These are phyloP conservation scores for Ceratoteleas bidentatus DNA, from an alignment of 1,140 invertebrate species.

Conservation along the genomic window DNA sequence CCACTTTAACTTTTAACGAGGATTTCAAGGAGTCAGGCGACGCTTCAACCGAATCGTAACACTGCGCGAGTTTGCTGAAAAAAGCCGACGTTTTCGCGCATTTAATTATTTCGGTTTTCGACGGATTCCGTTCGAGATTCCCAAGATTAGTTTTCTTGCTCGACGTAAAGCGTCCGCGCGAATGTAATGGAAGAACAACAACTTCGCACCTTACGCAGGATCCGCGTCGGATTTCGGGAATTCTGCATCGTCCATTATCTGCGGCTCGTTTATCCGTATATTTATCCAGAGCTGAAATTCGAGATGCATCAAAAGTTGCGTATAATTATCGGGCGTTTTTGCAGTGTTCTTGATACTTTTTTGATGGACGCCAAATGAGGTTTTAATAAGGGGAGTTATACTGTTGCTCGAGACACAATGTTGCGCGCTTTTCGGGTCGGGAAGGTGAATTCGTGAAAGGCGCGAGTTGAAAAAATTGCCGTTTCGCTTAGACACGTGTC, in stretches of 20 bases:
- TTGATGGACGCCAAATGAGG: no score
- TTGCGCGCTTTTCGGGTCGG: not conserved
- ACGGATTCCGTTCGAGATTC: not conserved
- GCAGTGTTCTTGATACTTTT: no score
- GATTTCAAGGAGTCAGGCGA: slow-evolving; percentile 69
- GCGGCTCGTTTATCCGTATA: no score
- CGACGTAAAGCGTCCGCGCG: not conserved
- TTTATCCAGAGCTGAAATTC: no score
- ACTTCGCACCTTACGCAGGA: not conserved
- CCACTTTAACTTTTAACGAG: slow-evolving; percentile 77
- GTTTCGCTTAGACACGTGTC: not conserved
- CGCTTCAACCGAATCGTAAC: slow-evolving; percentile 22
- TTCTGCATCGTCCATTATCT: no score
- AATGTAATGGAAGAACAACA: not conserved
- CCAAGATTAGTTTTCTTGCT: slow-evolving; percentile 4
- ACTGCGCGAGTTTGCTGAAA: slow-evolving; percentile 6
- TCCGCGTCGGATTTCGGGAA: no score
- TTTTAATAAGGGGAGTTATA: no score
- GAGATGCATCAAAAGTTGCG: no score
- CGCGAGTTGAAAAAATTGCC: slow-evolving; percentile 12
- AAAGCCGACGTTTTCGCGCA: not conserved
- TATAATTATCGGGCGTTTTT: no score
- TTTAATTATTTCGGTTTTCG: slow-evolving; percentile 35
- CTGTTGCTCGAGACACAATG: not conserved
- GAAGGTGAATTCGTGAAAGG: slow-evolving; percentile 14